Evolutionary conservation across 2,797 vertebrate genomes (phyloP), one percentile per base, ranked within the genome.

Genomic region (Muraenolepis orangiensis): DNA sequence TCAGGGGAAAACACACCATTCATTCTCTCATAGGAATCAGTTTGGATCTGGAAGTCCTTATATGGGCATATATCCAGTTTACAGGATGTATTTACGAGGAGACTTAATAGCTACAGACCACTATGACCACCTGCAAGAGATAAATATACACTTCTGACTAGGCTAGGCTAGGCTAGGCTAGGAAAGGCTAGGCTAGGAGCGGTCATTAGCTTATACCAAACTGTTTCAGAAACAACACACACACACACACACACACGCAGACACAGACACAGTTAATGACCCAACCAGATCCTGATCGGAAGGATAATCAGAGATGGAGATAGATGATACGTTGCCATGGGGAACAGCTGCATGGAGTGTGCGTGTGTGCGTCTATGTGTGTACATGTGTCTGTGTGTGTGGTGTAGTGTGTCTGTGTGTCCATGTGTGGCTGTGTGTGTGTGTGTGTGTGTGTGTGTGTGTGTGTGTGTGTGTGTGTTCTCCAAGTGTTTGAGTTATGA

Each of bases 361-460:
- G 64, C 26, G 64, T 66, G 64, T 66, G 64, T 66, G 64, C 26
- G 64, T 66, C 18, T 66, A 23, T 66, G 64, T 66, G 64, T 66
- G 64, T 66, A n/a, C 10, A n/a, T 69, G 67, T 69, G 31, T 69
- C 11, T 69, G 16, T 32, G 4, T 69, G 30, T 69, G 11, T 20
- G 8, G 32, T 34, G 32, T 34, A 34, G 32, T 34, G 64, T 66
- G 64, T n/a, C n/a, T n/a, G n/a, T n/a, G n/a, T n/a, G n/a, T n/a
- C n/a, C n/a, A n/a, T n/a, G n/a, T n/a, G n/a, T n/a, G n/a, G n/a
- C n/a, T 6, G 64, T 66, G 1, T 66, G 4, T 51, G 16, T 51
- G 14, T 51, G 42, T 20, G 42, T 51, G 18, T 20, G 46, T 51
- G 46, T 51, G n/a, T n/a, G n/a, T 66, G 64, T 6, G 64, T 66